Evolutionary conservation across 1,140 invertebrate species (phyloP).

Genomic region (Zaprionus ghesquierei): DNA sequence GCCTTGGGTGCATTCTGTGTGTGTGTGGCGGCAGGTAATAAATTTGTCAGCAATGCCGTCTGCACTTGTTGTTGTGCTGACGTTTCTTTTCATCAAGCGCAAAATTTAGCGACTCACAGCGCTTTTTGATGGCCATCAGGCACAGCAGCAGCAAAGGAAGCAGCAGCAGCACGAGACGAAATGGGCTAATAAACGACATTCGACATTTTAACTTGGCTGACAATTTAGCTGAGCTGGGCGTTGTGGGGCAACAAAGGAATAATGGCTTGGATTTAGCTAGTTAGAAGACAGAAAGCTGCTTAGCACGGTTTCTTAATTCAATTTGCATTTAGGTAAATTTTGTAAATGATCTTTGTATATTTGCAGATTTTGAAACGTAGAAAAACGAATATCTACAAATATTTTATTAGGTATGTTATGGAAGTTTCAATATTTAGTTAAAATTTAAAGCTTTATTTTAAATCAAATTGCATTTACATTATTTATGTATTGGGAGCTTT

Average conservation of each 20-base stretch:
- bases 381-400: no score
- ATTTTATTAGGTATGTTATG: no score
- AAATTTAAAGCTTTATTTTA: no score
- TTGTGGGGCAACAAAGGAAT: not conserved
- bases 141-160: conserved; percentile 26
- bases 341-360: no score
- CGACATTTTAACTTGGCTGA: conserved; percentile 55
- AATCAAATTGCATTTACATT: no score
- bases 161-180: conserved; percentile 46
- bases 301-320: not conserved
- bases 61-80: conserved; percentile 50
- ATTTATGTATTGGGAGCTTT: no score
- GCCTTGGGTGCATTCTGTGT: conserved; percentile 13
- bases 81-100: conserved; percentile 63
- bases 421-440: no score
- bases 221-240: not conserved
- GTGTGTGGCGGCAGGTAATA: conserved; percentile 49
- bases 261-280: not conserved
- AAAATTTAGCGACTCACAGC: conserved; percentile 62
- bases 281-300: not conserved
- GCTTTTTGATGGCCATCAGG: conserved; percentile 55
- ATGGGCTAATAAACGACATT: conserved; percentile 67
- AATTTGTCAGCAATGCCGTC: conserved; percentile 55
- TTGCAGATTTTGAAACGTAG: no score
- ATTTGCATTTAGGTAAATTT: not conserved